phyloP scores from a whole-genome alignment of 2,113 vertebrate species.

The Rousettus leschenaultii region DNA sequence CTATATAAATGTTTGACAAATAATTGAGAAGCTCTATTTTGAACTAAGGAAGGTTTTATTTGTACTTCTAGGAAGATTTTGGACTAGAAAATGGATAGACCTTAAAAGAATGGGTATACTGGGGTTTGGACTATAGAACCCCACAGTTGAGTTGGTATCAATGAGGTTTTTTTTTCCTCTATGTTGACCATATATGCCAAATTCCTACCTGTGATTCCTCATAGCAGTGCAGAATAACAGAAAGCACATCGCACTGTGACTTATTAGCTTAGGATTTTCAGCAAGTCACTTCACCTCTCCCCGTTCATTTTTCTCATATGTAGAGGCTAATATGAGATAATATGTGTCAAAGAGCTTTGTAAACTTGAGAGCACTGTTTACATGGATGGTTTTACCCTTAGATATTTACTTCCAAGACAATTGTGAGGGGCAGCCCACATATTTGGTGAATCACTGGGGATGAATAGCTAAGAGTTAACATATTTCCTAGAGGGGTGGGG shows the following conservation, averaged over 20 bases:
- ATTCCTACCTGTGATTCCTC: background rate
- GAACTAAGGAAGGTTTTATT: conserved; percentile 19
- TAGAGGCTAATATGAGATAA: background rate
- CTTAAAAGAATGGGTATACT: conserved; percentile 4
- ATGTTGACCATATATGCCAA: background rate
- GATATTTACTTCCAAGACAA: conserved; percentile 8
- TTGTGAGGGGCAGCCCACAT: background rate
- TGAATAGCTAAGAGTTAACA: conserved; percentile 26
- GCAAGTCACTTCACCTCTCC: background rate
- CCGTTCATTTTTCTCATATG: background rate
- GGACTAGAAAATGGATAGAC: background rate
- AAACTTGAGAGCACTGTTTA: background rate
- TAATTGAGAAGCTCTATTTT: conserved; percentile 28
- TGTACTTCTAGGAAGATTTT: conserved; percentile 39
- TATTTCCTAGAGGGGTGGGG: background rate
- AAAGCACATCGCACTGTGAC: background rate
- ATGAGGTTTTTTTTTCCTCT: background rate
- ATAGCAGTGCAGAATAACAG: background rate
- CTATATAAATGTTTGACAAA: conserved; percentile 55
- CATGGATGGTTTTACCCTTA: background rate
- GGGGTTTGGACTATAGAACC: background rate
- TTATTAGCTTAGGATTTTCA: conserved; percentile 10
- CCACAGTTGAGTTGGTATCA: background rate
- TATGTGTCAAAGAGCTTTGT: background rate
- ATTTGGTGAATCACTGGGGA: conserved; percentile 23